Percentiles rank a stretch among this genome's conserved stretches.
Evolutionary conservation across 2,113 vertebrate species (phyloP).

Genomic region (Notechis scutatus): DNA sequence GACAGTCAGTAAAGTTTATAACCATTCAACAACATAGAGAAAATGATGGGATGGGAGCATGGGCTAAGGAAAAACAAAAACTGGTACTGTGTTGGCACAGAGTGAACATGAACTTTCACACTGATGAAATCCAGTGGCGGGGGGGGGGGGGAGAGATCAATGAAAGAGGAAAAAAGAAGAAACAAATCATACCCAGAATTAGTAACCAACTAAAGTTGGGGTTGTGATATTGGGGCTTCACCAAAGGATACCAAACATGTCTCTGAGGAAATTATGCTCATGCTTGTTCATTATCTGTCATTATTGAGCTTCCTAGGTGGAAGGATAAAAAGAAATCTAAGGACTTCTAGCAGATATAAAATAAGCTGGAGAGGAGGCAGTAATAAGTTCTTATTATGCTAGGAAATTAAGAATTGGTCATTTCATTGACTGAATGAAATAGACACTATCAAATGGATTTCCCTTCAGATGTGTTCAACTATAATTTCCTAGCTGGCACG

Average conservation of each 20-base stretch:
- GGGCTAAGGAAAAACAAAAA: slow-evolving; percentile 54
- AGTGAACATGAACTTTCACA: slow-evolving; percentile 81
- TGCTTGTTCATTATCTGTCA: neutral
- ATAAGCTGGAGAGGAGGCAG: neutral
- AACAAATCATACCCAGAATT: slow-evolving; percentile 30
- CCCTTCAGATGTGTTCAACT: neutral
- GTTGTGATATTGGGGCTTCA: slow-evolving; percentile 17
- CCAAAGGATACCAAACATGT: neutral
- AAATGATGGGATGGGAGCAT: slow-evolving; percentile 50
- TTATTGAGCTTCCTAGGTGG: neutral
- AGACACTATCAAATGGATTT: neutral
- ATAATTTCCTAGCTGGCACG: neutral
- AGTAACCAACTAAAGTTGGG: slow-evolving; percentile 34
- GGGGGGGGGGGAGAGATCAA: neutral
- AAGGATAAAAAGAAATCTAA: neutral
- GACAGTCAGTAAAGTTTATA: slow-evolving; percentile 46
- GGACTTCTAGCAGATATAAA: neutral
- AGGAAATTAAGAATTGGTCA: neutral
- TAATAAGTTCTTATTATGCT: neutral
- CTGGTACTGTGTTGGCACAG: slow-evolving; percentile 75
- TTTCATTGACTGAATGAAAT: neutral
- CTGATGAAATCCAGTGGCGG: slow-evolving; percentile 43
- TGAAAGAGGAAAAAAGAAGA: slow-evolving; percentile 47
- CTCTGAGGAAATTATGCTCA: neutral
- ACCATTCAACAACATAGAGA: slow-evolving; percentile 50